Evolutionary conservation across 2,797 vertebrate species (phyloP).

Genomic region (Tapera naevia): DNA sequence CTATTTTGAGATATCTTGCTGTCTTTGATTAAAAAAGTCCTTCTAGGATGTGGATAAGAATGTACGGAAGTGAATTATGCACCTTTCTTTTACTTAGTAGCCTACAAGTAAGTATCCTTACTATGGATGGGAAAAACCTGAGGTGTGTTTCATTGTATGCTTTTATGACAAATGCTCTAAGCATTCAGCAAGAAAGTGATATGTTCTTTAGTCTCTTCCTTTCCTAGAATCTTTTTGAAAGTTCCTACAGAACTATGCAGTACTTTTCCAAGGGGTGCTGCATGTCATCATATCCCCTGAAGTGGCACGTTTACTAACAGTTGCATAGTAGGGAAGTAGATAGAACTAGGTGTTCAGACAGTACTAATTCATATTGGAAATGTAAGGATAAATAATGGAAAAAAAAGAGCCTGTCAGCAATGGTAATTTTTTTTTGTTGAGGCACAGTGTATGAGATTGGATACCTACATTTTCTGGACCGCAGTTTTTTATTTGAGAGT

Average conservation of each 20-base stretch:
- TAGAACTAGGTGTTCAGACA: background rate
- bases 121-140: no score
- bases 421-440: background rate
- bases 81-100: background rate
- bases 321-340: background rate
- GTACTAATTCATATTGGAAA: background rate
- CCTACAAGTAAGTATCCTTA: no score
- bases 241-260: background rate
- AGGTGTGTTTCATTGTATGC: background rate
- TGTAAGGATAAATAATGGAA: background rate
- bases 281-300: background rate
- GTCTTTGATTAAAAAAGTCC: background rate
- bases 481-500: background rate
- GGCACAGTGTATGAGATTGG: background rate
- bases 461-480: background rate
- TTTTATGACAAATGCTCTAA: background rate
- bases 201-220: background rate
- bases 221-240: no score
- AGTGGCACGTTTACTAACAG: background rate
- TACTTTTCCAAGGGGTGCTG: rapidly evolving
- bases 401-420: background rate
- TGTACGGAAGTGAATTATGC: background rate
- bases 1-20: no score
- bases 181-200: background rate
- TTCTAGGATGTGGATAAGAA: background rate